Base-by-base conservation (phyloP, 2,888 invertebrate genomes). In the Eudasyphora cyanicolor region DNA sequence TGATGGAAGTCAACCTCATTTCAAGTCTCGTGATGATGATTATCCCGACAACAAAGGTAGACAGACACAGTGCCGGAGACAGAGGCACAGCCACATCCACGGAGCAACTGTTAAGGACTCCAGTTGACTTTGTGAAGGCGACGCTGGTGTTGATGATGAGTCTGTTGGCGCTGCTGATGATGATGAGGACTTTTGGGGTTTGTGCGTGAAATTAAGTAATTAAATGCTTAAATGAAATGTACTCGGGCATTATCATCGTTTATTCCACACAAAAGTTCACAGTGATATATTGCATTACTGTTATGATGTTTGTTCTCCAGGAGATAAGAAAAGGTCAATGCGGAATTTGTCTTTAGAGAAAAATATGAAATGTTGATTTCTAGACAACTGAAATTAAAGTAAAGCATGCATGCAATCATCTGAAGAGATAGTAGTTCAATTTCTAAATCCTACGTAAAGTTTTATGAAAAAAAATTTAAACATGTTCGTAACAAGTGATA, bases 201-300 rank as follows among this genome's bases (percentile, higher is more conserved):
- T 79, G 88, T 89, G 90, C 91, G 89, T 90, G 90, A 90, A 91
- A 90, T 90, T 87, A 89, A 89, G 90, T 89, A 89, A 91, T 90
- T 90, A 89, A 88, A 87, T 86, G 85, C 57, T 62, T 74, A 71
- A 29, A 35, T 3, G 57, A 35, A 62, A 71, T 49, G 45, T 8
- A 38, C 32, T 35, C 27, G 7, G n/a, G n/a, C 17, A 19, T 74
- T 74, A 69, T 32, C 62, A 74, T 64, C 62, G 70, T 54, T 42
- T 76, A 32, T 1, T 60, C 27, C 42, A 64, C 42, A 64, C 12
- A 64, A 76, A 82, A 49, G 49, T 79, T 45, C 57, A 67, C 19
- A 10, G 21, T 57, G 45, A 76, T 76, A 79, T 73, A 79, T 69
- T 69, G 14, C 24, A 12, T 70, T 35, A 8, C 14, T 14, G 42